Percentiles rank a stretch among this genome's conserved stretches.
Evolutionary conservation across 2,797 vertebrate species (phyloP).

Genomic region (Antrozous pallidus): DNA sequence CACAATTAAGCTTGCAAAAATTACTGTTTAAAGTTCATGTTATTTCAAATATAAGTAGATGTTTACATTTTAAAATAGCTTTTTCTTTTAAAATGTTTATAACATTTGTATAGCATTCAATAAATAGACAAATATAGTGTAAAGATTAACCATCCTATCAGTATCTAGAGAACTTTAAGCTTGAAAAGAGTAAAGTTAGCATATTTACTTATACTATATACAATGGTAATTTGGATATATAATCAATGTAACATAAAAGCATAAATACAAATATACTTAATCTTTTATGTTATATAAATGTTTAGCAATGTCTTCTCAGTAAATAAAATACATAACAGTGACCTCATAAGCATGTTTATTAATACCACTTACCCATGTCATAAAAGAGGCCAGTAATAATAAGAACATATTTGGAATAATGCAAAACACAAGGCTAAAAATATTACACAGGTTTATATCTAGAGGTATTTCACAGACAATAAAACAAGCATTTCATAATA

Average conservation of each 20-base stretch:
- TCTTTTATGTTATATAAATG: constrained; percentile 1
- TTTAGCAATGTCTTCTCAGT: not conserved
- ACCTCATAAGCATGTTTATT: not conserved
- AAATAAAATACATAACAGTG: not conserved
- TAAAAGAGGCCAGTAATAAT: not conserved
- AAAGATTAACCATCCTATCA: constrained; percentile 23
- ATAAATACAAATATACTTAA: not conserved
- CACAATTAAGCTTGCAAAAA: constrained; percentile 31
- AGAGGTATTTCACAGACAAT: not conserved
- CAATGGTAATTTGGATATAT: constrained; percentile 1
- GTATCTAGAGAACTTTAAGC: not conserved
- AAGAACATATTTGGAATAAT: not conserved
- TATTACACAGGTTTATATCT: not conserved
- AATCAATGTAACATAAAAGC: not conserved
- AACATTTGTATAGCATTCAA: not conserved
- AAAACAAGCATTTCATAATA: constrained; percentile 8
- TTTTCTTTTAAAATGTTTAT: constrained; percentile 25
- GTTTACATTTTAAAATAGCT: constrained; percentile 36
- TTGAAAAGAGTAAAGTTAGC: constrained; percentile 21
- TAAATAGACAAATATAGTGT: not conserved
- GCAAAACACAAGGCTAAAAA: not conserved
- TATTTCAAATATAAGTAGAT: constrained; percentile 42
- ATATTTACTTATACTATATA: not conserved
- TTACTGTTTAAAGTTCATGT: not conserved
- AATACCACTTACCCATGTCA: not conserved